Evolutionary conservation across 2,797 vertebrate genomes (phyloP).

Genomic region (Coregonus ussuriensis): DNA sequence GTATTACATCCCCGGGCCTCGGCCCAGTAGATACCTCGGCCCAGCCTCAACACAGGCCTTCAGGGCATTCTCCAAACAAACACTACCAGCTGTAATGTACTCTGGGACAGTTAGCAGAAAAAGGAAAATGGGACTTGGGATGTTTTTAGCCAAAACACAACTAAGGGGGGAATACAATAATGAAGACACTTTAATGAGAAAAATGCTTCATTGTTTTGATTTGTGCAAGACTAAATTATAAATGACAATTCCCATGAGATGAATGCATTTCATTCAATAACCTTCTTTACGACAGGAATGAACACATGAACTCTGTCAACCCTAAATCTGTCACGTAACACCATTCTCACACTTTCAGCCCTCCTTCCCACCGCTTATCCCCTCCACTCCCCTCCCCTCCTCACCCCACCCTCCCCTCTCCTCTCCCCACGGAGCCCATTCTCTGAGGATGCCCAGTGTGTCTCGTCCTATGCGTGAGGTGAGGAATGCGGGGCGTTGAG

Average conservation of each 20-base stretch:
- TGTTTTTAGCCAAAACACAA: neutral
- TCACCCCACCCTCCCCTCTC: neutral
- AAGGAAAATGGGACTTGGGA: neutral
- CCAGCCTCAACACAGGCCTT: neutral
- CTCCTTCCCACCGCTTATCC: neutral
- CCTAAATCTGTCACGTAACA: constrained; percentile 15
- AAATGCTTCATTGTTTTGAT: neutral
- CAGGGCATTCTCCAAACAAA: neutral
- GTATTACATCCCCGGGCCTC: no score
- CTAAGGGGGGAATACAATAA: neutral
- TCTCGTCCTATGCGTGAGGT: neutral
- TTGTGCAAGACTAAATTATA: neutral
- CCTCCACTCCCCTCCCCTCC: neutral
- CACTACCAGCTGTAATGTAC: neutral
- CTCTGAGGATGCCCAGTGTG: neutral
- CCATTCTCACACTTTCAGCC: constrained; percentile 5
- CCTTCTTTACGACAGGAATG: neutral
- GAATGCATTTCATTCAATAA: neutral
- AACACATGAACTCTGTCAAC: constrained; percentile 24
- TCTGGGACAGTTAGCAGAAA: neutral
- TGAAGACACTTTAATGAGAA: neutral
- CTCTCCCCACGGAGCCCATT: neutral
- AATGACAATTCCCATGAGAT: neutral
- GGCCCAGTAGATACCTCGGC: no score
- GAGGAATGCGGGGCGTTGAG: constrained; percentile 15